These are phyloP conservation scores for Oxytorus armatus DNA, from an alignment of 2,888 invertebrate species.

Conservation along the genomic window DNA sequence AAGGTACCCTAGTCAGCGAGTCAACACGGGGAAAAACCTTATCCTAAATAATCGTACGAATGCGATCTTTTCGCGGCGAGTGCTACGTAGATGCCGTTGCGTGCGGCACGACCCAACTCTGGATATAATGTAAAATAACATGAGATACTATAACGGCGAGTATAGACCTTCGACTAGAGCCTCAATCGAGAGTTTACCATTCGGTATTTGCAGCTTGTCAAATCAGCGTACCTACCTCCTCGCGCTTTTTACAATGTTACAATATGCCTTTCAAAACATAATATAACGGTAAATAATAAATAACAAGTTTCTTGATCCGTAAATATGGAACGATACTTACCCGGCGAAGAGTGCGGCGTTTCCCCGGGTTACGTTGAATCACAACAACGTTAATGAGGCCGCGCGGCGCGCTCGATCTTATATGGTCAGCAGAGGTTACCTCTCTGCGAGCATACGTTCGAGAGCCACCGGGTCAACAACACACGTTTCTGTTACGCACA, in stretches of 20 bases:
- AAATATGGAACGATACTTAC: background rate
- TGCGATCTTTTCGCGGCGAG: background rate
- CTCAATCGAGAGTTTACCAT: constrained; percentile 2
- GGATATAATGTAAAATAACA: constrained; percentile 23
- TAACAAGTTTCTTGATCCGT: background rate
- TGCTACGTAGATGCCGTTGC: too few species aligned
- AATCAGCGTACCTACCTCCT: too few species aligned
- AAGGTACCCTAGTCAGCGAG: too few species aligned
- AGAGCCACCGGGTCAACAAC: constrained; percentile 11
- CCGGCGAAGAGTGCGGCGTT: constrained; percentile 60
- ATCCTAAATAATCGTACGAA: constrained; percentile 5
- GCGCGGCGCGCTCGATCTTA: background rate
- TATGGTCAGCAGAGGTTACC: constrained; percentile 22
- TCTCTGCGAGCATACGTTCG: background rate
- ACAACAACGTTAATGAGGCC: constrained; percentile 69
- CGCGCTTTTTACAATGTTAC: too few species aligned
- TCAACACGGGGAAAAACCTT: constrained; percentile 1
- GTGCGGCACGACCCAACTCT: constrained; percentile 1
- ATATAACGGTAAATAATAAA: background rate
- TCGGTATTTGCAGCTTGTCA: constrained; percentile 15
- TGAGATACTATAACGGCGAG: too few species aligned
- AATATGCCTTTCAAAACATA: too few species aligned
- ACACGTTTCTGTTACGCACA: background rate
- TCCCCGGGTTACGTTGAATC: constrained; percentile 74
- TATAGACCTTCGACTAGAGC: background rate